These are phyloP conservation scores for Ostrea denselamellosa DNA, from an alignment of 1,140 invertebrate species.

Conservation along the genomic window DNA sequence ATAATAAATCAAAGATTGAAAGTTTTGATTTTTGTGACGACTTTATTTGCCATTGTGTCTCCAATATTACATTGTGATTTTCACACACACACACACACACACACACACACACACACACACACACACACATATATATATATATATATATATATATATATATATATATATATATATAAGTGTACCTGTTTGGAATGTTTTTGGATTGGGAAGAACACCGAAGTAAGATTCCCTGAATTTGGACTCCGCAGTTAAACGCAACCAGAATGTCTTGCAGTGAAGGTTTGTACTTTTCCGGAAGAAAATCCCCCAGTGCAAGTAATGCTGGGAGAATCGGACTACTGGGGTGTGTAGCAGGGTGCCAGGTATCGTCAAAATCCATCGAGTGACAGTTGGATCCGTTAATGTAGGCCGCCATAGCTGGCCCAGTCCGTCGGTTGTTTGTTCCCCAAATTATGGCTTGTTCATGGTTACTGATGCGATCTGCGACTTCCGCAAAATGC, in stretches of 20 bases:
- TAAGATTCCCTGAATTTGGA: conserved; percentile 69
- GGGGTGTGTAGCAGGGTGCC: conserved; percentile 72
- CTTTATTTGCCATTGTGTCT: too few species aligned
- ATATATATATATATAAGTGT: too few species aligned
- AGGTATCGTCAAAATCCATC: conserved; percentile 74
- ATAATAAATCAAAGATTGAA: background rate
- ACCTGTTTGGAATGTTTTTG: conserved; percentile 68
- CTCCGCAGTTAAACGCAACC: conserved; percentile 71
- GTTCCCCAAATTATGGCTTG: conserved; percentile 65
- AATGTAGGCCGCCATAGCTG: conserved; percentile 66
- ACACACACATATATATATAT: too few species aligned
- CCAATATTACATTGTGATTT: too few species aligned
- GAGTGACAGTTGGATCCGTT: conserved; percentile 70
- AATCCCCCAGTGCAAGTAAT: conserved; percentile 66
- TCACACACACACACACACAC: too few species aligned
- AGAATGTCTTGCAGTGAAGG: conserved; percentile 62
- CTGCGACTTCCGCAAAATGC: conserved; percentile 42
- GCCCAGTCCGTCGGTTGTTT: conserved; percentile 50
- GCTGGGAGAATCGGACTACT: conserved; percentile 71
- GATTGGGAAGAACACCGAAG: conserved; percentile 65
- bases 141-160: too few species aligned
- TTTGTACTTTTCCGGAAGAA: conserved; percentile 51
- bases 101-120: too few species aligned
- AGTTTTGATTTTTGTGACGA: too few species aligned
- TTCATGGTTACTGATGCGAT: background rate